Evolutionary conservation across 2,888 invertebrate species (phyloP).

Genomic region (Polymixis lichenea): DNA sequence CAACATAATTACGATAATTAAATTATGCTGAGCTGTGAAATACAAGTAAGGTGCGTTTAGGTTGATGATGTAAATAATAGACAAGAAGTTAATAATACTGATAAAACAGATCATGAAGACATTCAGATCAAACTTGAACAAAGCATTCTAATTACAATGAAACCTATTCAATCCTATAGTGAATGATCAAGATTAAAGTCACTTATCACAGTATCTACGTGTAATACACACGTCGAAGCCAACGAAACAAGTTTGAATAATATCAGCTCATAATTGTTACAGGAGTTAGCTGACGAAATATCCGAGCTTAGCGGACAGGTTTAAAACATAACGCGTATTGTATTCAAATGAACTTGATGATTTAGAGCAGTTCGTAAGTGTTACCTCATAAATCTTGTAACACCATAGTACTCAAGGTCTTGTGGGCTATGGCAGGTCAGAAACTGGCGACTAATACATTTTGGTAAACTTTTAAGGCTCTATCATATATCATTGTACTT

Average conservation of each 20-base stretch:
- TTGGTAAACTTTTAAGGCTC: conserved; percentile 16
- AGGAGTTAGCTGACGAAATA: conserved; percentile 56
- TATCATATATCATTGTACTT: conserved; percentile 28
- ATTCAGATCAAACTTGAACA: conserved; percentile 1
- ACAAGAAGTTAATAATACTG: background rate
- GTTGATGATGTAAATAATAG: background rate
- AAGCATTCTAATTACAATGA: conserved; percentile 23
- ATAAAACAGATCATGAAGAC: background rate
- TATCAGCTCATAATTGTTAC: conserved; percentile 44
- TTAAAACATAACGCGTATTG: conserved; percentile 76
- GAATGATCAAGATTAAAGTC: conserved; percentile 35
- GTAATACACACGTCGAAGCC: conserved; percentile 54
- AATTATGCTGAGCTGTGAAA: background rate
- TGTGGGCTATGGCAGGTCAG: conserved; percentile 34
- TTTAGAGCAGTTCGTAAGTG: conserved; percentile 75
- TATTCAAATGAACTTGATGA: conserved; percentile 82
- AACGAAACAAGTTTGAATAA: conserved; percentile 63
- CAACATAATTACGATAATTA: conserved; percentile 9
- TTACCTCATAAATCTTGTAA: conserved; percentile 73
- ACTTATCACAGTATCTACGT: conserved; percentile 45
- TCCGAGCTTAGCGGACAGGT: conserved; percentile 69
- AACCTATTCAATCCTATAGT: conserved; percentile 12
- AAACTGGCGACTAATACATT: conserved; percentile 34
- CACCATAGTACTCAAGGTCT: conserved; percentile 62
- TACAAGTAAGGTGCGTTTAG: background rate